A percentile compares a stretch with the other conserved stretches of the same genome.
Evolutionary conservation across 2,888 invertebrate species (phyloP).

Genomic region (Trichacis sp.): DNA sequence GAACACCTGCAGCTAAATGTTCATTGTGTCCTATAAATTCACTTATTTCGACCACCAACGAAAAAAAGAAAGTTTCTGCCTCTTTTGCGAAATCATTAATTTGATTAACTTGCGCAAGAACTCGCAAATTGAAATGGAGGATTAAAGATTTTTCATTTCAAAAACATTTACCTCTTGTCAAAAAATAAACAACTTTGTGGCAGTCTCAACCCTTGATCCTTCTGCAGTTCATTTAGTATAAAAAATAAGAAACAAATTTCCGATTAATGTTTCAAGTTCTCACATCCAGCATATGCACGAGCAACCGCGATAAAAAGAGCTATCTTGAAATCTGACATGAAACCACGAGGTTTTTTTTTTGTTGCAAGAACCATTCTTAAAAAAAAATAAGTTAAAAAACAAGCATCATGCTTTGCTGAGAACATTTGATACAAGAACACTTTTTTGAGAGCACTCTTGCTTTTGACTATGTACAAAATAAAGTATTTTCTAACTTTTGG

Average conservation of each 20-base stretch:
- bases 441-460: too few species aligned
- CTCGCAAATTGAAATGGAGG: neutral
- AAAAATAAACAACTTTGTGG: neutral
- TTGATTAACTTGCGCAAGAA: neutral
- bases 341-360: slow-evolving; percentile 19
- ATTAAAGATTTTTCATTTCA: neutral
- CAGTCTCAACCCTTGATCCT: too few species aligned
- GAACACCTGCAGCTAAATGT: neutral
- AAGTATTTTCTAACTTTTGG: too few species aligned
- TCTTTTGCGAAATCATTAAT: neutral
- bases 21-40: neutral
- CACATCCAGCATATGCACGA: slow-evolving; percentile 21
- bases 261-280: slow-evolving; percentile 25
- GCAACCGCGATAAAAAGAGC: slow-evolving; percentile 35
- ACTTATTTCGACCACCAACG: neutral
- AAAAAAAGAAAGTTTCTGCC: neutral
- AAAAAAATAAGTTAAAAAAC: slow-evolving; percentile 32
- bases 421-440: slow-evolving; percentile 41
- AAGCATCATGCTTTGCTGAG: slow-evolving; percentile 29
- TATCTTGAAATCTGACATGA: slow-evolving; percentile 35
- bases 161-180: neutral
- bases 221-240: too few species aligned
- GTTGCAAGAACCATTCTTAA: slow-evolving; percentile 22
- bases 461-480: too few species aligned
- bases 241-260: slow-evolving; percentile 15